These are phyloP conservation scores for Oncorhynchus keta DNA, from an alignment of 2,113 vertebrate genomes.

Conservation along the genomic window DNA sequence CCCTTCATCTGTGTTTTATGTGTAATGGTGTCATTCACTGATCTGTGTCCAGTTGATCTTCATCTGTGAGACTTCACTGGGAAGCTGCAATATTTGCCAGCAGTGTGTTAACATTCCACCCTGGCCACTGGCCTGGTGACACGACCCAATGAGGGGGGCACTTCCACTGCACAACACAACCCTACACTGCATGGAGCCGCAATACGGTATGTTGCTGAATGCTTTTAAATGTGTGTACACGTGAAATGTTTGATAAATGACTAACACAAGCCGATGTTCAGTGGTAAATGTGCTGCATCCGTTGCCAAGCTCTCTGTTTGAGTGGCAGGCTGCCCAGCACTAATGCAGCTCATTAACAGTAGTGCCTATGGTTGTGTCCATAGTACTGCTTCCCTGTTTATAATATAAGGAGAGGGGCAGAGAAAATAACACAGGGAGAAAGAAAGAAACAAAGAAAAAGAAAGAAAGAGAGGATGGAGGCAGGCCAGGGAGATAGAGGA, in stretches of 20 bases:
- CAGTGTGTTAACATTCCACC: slow-evolving; percentile 5
- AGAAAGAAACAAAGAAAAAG: too few relatives aligned
- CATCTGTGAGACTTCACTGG: background rate
- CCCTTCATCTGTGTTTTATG: background rate
- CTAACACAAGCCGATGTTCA: background rate
- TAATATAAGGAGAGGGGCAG: background rate
- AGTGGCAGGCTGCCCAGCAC: too few relatives aligned
- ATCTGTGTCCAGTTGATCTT: background rate
- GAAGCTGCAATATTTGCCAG: slow-evolving; percentile 8
- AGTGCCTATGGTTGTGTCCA: background rate
- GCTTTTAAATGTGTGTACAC: background rate
- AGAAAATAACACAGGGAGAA: background rate
- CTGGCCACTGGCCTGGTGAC: background rate
- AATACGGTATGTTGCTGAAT: too few relatives aligned
- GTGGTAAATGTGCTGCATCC: too few relatives aligned
- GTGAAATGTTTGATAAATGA: too few relatives aligned
- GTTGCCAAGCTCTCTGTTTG: too few relatives aligned
- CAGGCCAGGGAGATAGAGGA: background rate
- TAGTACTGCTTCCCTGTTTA: background rate
- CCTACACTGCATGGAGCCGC: too few relatives aligned
- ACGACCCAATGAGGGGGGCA: background rate
- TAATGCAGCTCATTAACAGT: too few relatives aligned
- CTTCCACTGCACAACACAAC: background rate
- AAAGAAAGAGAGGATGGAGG: background rate
- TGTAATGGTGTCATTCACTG: background rate